Conservation (phyloP, 2,113 vertebrate species). For the Prinia subflava region DNA sequence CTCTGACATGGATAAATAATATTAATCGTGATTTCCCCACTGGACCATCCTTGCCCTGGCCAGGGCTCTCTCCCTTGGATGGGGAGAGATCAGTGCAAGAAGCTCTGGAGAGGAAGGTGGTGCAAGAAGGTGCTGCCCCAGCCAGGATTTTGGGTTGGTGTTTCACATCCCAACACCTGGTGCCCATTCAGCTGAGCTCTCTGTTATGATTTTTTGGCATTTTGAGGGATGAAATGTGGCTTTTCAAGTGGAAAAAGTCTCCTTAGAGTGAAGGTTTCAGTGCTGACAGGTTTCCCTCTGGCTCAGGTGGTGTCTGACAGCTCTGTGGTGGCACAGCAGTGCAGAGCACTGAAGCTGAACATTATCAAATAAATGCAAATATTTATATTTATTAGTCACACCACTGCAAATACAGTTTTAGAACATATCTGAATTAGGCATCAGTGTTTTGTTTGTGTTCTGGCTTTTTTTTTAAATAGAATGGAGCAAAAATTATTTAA, state of each 20-base stretch:
- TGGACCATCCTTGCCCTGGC: rapidly evolving
- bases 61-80: not conserved
- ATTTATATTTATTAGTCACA: not conserved
- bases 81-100: rapidly evolving
- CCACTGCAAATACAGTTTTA: not conserved
- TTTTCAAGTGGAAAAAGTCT: not conserved
- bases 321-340: not conserved
- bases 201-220: not conserved
- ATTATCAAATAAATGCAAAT: not conserved
- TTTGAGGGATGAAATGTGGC: not conserved
- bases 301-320: not conserved
- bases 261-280: not conserved
- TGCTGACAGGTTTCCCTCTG: not conserved
- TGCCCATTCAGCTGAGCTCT: not conserved
- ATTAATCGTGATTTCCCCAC: not conserved
- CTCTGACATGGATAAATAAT: not conserved
- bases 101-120: not conserved
- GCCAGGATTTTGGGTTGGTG: not conserved
- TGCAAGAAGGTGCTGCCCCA: not conserved
- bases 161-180: not conserved
- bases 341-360: not conserved
- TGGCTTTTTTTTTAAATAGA: not conserved
- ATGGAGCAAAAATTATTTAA: not conserved
- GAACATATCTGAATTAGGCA: not conserved
- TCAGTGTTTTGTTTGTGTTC: not conserved